Conservation (phyloP, 1,140 invertebrate species). For the Drosophila ironensis region DNA sequence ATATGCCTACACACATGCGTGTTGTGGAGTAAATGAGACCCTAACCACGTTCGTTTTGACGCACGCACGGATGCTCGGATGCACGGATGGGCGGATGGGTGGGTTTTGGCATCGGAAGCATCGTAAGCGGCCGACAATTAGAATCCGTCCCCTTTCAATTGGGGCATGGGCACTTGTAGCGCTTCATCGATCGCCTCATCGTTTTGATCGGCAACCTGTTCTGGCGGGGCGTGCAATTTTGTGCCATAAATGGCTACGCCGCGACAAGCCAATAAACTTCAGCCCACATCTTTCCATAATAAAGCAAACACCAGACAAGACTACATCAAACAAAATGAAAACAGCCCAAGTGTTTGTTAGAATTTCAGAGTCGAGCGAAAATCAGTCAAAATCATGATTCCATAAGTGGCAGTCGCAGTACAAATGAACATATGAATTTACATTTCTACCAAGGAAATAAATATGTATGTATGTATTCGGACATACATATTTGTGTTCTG, state of each 20-base stretch:
- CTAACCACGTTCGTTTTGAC: too few species aligned
- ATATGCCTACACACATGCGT: too few species aligned
- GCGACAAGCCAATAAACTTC: slow-evolving; percentile 63
- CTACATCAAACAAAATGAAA: neutral
- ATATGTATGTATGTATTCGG: slow-evolving; percentile 34
- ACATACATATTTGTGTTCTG: neutral
- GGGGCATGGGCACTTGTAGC: neutral
- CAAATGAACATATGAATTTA: too few species aligned
- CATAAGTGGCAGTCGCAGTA: slow-evolving; percentile 56
- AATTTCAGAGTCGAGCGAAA: slow-evolving; percentile 40
- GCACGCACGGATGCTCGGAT: too few species aligned
- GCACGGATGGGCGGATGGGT: too few species aligned
- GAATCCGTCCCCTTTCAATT: too few species aligned
- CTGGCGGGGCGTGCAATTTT: slow-evolving; percentile 38
- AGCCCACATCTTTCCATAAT: slow-evolving; percentile 46
- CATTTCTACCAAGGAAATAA: slow-evolving; percentile 31
- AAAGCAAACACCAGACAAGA: neutral
- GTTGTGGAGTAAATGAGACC: too few species aligned
- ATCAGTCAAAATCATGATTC: slow-evolving; percentile 56
- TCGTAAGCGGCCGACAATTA: too few species aligned
- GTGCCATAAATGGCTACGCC: slow-evolving; percentile 60
- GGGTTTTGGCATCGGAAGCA: too few species aligned
- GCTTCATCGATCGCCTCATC: slow-evolving; percentile 1
- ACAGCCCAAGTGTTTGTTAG: slow-evolving; percentile 33
- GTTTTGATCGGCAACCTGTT: slow-evolving; percentile 35